Evolutionary conservation across 2,113 vertebrate species (phyloP).

Genomic region (Boulengeromyrus knoepffleri): DNA sequence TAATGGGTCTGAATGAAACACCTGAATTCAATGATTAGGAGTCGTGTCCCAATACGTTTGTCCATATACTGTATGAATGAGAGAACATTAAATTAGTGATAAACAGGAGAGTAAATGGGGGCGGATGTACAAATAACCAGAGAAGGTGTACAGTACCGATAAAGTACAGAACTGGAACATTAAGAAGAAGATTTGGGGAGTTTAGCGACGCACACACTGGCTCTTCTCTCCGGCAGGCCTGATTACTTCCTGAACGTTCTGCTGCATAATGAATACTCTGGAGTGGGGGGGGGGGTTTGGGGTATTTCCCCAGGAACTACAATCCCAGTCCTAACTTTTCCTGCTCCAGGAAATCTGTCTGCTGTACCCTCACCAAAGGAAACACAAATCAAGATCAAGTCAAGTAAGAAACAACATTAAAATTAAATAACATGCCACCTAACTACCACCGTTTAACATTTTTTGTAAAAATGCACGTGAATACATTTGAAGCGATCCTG

Average conservation of each 20-base stretch:
- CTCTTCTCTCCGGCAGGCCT: not conserved
- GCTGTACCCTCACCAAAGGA: not conserved
- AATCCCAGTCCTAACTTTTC: not conserved
- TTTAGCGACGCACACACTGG: not conserved
- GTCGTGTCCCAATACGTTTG: not conserved
- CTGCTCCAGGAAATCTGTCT: not conserved
- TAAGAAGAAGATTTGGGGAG: not conserved
- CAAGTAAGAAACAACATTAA: no score
- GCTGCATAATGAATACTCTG: not conserved
- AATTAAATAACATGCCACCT: not conserved
- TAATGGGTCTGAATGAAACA: not conserved
- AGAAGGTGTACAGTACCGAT: not conserved
- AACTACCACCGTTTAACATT: not conserved
- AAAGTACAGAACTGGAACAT: not conserved
- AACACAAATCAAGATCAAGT: not conserved
- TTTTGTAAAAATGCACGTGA: not conserved
- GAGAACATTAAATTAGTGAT: not conserved
- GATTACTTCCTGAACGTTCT: not conserved
- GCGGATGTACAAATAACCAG: not conserved
- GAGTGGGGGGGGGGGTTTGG: not conserved
- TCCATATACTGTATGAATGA: not conserved
- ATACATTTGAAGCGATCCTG: not conserved
- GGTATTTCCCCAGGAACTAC: not conserved
- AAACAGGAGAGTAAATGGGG: not conserved
- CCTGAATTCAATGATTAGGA: not conserved